Evolutionary conservation across 2,113 vertebrate species (phyloP), one percentile per base, ranked within the genome.

Genomic region (Pandion haliaetus): DNA sequence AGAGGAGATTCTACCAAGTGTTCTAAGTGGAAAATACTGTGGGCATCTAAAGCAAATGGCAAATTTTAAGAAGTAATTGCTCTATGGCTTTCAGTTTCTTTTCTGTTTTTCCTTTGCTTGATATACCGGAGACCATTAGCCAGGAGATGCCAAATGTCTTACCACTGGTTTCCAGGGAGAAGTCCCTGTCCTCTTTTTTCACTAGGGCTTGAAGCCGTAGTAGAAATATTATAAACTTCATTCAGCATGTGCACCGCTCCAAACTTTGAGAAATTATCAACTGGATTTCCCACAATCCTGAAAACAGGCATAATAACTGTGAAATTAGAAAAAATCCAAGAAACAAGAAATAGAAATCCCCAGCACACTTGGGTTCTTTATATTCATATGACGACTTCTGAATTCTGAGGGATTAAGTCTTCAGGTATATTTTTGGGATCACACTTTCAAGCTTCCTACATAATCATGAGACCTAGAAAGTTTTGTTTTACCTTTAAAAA

Each of bases 381-480:
- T 80, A 80, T 55, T 96, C 72, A 78, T 17, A 50, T 23, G 34
- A 47, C 63, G 50, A 70, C 32, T 90, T 96, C 72, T 63, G 71
- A 74, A 88, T 58, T 7, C n/a, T 83, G 38, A 86, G 32, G 63
- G 54, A 88, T 80, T 89, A 82, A 71, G 49, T 86, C 18, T 79
- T 91, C 71, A 79, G 57, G 32, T 78, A 31, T 91, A 90, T 89
- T 93, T 94, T 80, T 69, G 66, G 57, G 34, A 82, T 89, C 79
- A 77, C 14, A n/a, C 78, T 96, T 90, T 76, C 58, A 90, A 86
- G 62, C 40, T 90, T 96, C 62, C 85, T 88, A 83, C 70, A 81
- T 82, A 90, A 86, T 71, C 54, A 94, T 86, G 76, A 93, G 76
- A 88, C 38, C 54, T 14, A 85, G 67, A 70, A 94, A 95, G 38